These are phyloP conservation scores for Lithophane semibrunnea DNA, from an alignment of 2,888 invertebrate species.

Conservation along the genomic window DNA sequence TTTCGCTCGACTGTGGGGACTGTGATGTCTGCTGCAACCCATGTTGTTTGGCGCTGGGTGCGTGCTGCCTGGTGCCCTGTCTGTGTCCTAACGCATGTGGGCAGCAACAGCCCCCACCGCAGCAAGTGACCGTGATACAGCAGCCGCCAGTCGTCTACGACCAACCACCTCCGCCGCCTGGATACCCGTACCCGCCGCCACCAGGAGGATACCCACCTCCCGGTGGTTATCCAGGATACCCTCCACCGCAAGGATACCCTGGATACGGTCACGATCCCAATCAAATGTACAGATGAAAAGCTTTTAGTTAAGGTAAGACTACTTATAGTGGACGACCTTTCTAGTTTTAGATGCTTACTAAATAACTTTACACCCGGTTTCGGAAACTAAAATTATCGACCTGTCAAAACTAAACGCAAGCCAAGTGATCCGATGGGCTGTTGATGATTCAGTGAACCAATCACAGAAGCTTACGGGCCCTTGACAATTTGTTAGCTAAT, in stretches of 20 bases:
- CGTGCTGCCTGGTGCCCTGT: constrained; percentile 86
- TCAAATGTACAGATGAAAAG: constrained; percentile 78
- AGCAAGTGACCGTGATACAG: constrained; percentile 80
- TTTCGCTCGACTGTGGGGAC: constrained; percentile 86
- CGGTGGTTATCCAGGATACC: constrained; percentile 70
- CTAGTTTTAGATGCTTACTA: constrained; percentile 10
- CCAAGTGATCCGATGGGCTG: background rate
- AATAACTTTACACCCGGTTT: background rate
- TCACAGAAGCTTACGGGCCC: background rate
- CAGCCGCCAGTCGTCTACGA: constrained; percentile 81
- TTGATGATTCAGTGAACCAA: background rate
- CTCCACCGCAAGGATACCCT: constrained; percentile 66
- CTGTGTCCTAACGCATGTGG: constrained; percentile 87
- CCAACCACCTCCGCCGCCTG: constrained; percentile 76
- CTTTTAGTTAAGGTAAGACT: constrained; percentile 72
- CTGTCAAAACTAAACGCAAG: constrained; percentile 4
- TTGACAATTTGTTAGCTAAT: background rate
- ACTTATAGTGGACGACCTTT: constrained; percentile 74
- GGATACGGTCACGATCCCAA: constrained; percentile 69
- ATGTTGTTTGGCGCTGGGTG: constrained; percentile 85
- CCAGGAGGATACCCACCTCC: constrained; percentile 71
- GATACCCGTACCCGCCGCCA: constrained; percentile 76
- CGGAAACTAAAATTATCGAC: background rate
- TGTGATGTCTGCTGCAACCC: constrained; percentile 85
- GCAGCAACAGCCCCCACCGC: constrained; percentile 81